Evolutionary conservation across 2,797 vertebrate genomes (phyloP), one percentile per base, ranked within the genome.

Genomic region (Hephaestus fuliginosus): DNA sequence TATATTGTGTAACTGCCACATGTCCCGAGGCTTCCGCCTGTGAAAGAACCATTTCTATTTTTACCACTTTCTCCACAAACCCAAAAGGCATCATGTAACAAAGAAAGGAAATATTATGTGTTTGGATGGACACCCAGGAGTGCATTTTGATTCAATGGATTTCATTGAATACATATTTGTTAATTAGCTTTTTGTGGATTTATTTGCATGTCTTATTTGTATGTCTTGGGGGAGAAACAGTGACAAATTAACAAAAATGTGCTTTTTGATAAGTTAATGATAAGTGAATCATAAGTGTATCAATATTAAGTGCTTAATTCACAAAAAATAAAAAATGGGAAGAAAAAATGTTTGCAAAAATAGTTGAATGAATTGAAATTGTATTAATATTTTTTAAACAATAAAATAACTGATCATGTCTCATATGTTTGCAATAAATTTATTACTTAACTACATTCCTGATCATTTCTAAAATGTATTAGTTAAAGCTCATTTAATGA

Each of bases 1-100:
- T 30, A 22, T 36, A 51, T 87, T 90, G 55, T 86, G 68, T 87
- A 91, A 91, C 78, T 60, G 73, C 70, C 82, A 76, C 70, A 82
- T 86, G 76, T 80, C 91, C 69, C 0, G 2, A 67, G 70, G 85
- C 43, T 39, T 70, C 30, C n/a, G 30, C 66, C 74, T 41, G 55
- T 77, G 33, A 84, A 88, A 85, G 44, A 77, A 71, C 33, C 44
- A 55, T 63, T 81, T 86, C 89, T 92, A 91, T 91, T 90, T 91
- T 79, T 84, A 83, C 13, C 70, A 41, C 46, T 77, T 89, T 78
- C 41, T 65, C 39, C 43, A 4, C 46, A 83, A 69, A 75, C 56
- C 48, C 46, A 70, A 33, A 63, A 70, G 25, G 28, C 48, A 39
- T 87, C 62, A 28, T 39, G 70, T 72, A 70, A 84, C 41, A 70